A percentile compares a stretch with the other conserved stretches of the same genome.
Conservation (phyloP, 2,888 invertebrate genomes). For the Dryobota labecula region DNA sequence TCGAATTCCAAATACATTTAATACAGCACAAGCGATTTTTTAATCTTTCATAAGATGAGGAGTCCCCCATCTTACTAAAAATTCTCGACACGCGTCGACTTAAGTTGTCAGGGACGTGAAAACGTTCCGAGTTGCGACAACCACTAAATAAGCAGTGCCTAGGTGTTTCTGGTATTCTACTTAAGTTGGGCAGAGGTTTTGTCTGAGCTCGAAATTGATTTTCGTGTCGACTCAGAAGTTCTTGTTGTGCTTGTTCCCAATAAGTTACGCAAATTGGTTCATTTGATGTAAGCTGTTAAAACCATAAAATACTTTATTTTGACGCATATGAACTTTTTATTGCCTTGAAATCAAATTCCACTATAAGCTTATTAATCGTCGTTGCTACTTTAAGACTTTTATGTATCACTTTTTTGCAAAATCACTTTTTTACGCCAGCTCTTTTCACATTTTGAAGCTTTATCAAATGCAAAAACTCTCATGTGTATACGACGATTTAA, state of each 20-base stretch:
- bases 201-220: neutral
- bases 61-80: no score
- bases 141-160: slow-evolving; percentile 11
- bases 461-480: no score
- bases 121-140: slow-evolving; percentile 4
- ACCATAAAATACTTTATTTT: neutral
- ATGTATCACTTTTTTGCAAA: no score
- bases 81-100: slow-evolving; percentile 2
- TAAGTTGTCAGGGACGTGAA: neutral
- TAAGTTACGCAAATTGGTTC: slow-evolving; percentile 1
- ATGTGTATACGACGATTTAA: no score
- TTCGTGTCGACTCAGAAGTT: neutral
- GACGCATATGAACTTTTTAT: neutral
- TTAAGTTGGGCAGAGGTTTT: slow-evolving; percentile 6
- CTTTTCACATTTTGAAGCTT: no score
- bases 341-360: neutral
- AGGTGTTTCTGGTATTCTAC: slow-evolving; percentile 4
- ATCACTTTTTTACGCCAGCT: no score
- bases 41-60: no score
- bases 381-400: no score
- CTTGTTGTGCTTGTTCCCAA: slow-evolving; percentile 7
- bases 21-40: no score
- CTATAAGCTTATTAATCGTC: neutral
- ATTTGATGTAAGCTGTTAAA: slow-evolving; percentile 10
- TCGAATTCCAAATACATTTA: no score